These are phyloP conservation scores for Venustaconcha ellipsiformis DNA, from an alignment of 1,140 invertebrate genomes.

Conservation along the genomic window DNA sequence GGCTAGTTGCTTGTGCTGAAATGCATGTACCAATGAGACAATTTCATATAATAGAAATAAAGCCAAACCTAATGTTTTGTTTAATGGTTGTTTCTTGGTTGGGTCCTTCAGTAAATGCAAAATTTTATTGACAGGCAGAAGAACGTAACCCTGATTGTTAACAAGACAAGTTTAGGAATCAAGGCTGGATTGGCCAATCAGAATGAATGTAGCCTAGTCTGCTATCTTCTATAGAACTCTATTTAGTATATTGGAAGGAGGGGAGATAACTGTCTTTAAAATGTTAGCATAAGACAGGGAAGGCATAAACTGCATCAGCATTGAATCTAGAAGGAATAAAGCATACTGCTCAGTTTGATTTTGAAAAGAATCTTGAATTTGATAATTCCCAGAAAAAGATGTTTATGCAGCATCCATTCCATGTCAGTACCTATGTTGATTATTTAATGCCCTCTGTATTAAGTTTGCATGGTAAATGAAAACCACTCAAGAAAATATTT, in stretches of 20 bases:
- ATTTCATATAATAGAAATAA: constrained; percentile 7
- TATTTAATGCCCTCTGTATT: too few species aligned
- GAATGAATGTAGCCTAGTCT: constrained; percentile 5
- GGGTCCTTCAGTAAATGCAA: background rate
- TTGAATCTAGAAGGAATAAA: constrained; percentile 27
- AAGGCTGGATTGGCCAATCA: constrained; percentile 36
- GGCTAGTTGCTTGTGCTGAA: background rate
- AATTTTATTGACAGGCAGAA: constrained; percentile 1
- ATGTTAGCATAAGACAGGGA: constrained; percentile 3
- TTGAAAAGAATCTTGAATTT: background rate
- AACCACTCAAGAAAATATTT: too few species aligned
- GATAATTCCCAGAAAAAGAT: too few species aligned
- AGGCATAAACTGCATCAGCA: constrained; percentile 19
- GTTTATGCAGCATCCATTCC: too few species aligned
- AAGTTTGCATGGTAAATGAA: too few species aligned
- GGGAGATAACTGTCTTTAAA: constrained; percentile 19
- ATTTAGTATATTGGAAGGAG: constrained; percentile 35
- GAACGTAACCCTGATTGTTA: background rate
- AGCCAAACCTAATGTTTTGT: background rate
- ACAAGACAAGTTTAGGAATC: constrained; percentile 21
- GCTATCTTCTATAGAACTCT: constrained; percentile 28
- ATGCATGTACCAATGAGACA: background rate
- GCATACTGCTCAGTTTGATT: background rate
- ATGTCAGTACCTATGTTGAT: too few species aligned
- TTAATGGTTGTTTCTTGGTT: background rate